Evolutionary conservation across 2,113 vertebrate genomes (phyloP), one percentile per base, ranked within the genome.

Genomic region (Apteryx mantelli): DNA sequence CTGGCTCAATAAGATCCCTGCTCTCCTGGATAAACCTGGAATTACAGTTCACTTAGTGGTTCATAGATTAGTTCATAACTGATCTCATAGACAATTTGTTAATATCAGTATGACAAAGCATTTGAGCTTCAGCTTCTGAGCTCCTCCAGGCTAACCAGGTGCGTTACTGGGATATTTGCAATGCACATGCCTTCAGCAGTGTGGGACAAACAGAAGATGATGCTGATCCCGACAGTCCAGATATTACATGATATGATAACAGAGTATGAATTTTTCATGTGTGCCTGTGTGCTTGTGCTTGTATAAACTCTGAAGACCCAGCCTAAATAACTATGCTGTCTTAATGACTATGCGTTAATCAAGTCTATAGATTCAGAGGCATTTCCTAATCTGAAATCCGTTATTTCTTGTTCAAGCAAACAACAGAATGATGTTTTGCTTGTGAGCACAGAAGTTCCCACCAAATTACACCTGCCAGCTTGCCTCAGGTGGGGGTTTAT

Each of bases 1-100:
- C 64, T 4, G 1, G 9, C 7, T 7, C 22, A 2, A 2, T 19
- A 28, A 66, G 25, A 3, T 61, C 38, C 36, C 36, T 38, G 36
- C 36, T 38, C 36, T 38, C 36, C 44, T 38, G 24, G 36, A 11
- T 30, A 40, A 55, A 1, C 2, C 22, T 52, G 60, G 60, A 22
- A 1, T 5, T 28, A 53, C 0, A 12, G 3, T 1, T 70, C 80
- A 88, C n/a, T 16, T 19, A 30, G 34, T 1, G 7, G 12, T 56
- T 34, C 30, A 2, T 0, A 9, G 48, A 9, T 3, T 5, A 34
- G 13, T 61, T 14, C 40, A 2, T 3, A 32, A 25, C 56, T 19
- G 64, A 5, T 6, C 17, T 18, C 30, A 14, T 12, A 55, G 63
- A 10, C 30, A 7, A 48, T 36, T 22, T 82, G 78, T 65, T 24